A percentile compares a stretch with the other conserved stretches of the same genome.
These are phyloP conservation scores for Glyptemys insculpta DNA, from an alignment of 2,797 vertebrate genomes.

Conservation along the genomic window DNA sequence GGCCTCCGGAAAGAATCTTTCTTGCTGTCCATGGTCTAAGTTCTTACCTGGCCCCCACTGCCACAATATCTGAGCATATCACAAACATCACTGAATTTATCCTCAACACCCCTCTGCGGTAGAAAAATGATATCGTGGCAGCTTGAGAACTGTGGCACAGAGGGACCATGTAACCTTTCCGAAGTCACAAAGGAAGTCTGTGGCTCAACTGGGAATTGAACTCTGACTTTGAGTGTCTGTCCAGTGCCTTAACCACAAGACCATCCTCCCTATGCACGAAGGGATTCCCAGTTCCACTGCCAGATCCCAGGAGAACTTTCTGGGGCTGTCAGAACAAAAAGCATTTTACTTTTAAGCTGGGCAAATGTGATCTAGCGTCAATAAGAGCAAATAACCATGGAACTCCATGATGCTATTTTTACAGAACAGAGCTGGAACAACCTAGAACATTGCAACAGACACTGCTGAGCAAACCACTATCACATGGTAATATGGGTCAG, in stretches of 20 bases:
- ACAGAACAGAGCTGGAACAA: not conserved
- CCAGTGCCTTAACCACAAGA: not conserved
- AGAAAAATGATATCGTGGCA: not conserved
- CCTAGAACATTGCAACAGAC: not conserved
- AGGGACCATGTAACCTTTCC: rapidly evolving
- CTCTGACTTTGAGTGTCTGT: not conserved
- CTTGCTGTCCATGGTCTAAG: not conserved
- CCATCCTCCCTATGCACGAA: not conserved
- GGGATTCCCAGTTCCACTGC: not conserved
- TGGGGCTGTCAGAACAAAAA: not conserved
- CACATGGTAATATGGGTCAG: not conserved
- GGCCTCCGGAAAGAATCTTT: not conserved
- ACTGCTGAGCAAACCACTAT: not conserved
- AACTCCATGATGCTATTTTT: not conserved
- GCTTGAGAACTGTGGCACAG: not conserved
- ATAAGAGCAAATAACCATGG: not conserved
- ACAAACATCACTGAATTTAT: not conserved
- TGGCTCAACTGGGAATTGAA: not conserved
- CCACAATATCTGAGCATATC: not conserved
- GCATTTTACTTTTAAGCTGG: not conserved
- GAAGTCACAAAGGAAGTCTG: not conserved
- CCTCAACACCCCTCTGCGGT: not conserved
- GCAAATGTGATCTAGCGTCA: not conserved
- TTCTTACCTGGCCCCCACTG: not conserved
- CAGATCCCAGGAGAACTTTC: not conserved